Evolutionary conservation across 2,113 vertebrate species (phyloP).

Genomic region (Psettodes erumei): DNA sequence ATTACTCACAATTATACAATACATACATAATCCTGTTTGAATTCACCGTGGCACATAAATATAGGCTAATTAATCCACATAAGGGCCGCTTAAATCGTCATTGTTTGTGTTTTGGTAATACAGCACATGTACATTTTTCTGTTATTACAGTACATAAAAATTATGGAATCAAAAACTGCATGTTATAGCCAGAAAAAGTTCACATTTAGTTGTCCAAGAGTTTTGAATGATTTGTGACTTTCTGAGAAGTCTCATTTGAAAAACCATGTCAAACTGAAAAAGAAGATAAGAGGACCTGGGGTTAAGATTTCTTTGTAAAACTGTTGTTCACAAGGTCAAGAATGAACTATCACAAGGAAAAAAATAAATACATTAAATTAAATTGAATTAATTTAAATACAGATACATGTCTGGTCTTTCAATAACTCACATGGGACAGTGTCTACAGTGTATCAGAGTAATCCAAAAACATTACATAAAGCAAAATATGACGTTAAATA

Average conservation of each 20-base stretch:
- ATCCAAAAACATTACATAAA: background rate
- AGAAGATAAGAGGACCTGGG: background rate
- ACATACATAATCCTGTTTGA: constrained; percentile 78
- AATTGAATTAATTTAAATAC: no score
- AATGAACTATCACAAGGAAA: background rate
- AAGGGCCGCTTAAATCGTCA: constrained; percentile 66
- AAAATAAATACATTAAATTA: no score
- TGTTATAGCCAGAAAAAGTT: background rate
- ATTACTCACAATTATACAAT: constrained; percentile 67
- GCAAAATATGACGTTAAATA: background rate
- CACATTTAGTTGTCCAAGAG: background rate
- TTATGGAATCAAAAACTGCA: no score
- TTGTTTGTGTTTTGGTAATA: constrained; percentile 60
- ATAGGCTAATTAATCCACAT: constrained; percentile 70
- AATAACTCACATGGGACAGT: background rate
- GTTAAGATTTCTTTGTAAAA: background rate
- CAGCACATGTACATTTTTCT: constrained; percentile 7
- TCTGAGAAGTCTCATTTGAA: background rate
- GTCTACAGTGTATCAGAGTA: background rate
- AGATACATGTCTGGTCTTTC: background rate
- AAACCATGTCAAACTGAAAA: background rate
- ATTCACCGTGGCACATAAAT: constrained; percentile 72
- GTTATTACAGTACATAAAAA: background rate
- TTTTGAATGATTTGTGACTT: constrained; percentile 2
- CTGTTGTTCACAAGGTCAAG: background rate